These are phyloP conservation scores for Melanotaenia parkinsoni DNA, from an alignment of 2,797 vertebrate genomes.

Conservation along the genomic window DNA sequence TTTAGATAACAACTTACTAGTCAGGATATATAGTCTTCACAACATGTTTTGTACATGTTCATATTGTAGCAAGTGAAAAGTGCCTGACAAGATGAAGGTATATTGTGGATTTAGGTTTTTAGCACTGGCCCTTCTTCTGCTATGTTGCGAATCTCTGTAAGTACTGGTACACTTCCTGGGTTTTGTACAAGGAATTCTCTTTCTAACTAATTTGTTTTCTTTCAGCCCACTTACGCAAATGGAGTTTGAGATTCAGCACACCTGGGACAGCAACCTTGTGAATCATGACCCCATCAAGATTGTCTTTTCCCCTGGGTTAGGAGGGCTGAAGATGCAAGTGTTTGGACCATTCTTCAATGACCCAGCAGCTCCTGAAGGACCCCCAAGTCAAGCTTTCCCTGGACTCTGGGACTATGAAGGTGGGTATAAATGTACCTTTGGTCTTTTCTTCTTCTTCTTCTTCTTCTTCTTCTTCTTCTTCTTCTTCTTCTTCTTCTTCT, in stretches of 20 bases:
- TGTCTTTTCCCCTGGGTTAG: slow-evolving; percentile 76
- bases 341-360: slow-evolving; percentile 91
- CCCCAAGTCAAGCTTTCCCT: slow-evolving; percentile 85
- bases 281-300: slow-evolving; percentile 84
- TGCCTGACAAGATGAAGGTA: slow-evolving; percentile 50
- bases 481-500: too few species aligned
- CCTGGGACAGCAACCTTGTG: slow-evolving; percentile 88
- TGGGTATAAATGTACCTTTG: slow-evolving; percentile 37
- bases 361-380: slow-evolving; percentile 84
- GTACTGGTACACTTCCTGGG: slow-evolving; percentile 3
- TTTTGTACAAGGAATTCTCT: neutral
- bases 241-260: slow-evolving; percentile 87
- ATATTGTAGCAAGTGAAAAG: slow-evolving; percentile 2
- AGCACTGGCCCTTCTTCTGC: slow-evolving; percentile 34
- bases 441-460: neutral
- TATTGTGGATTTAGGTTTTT: slow-evolving; percentile 42
- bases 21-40: neutral
- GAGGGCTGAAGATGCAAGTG: slow-evolving; percentile 86
- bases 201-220: slow-evolving; percentile 14
- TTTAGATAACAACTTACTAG: slow-evolving; percentile 38
- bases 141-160: slow-evolving; percentile 62
- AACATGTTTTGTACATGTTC: neutral
- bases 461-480: too few species aligned
- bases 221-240: slow-evolving; percentile 72
- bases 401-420: slow-evolving; percentile 94